Evolutionary conservation across 2,888 invertebrate species (phyloP).

Genomic region (Mythimna impura): DNA sequence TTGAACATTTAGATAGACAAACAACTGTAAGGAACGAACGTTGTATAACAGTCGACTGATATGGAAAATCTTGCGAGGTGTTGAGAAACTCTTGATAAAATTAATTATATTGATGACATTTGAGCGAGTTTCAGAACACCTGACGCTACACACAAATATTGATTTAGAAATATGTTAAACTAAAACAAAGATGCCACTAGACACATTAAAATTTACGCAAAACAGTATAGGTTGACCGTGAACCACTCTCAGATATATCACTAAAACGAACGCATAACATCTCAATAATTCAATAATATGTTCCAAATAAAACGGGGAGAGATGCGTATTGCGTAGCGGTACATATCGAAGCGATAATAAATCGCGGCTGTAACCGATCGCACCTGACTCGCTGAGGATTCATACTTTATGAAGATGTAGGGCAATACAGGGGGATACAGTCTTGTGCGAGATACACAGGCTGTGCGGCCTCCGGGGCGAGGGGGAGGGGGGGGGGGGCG

Average conservation of each 20-base stretch:
- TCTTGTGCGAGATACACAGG: conserved; percentile 55
- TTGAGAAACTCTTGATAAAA: conserved; percentile 46
- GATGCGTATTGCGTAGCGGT: conserved; percentile 66
- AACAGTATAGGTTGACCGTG: conserved; percentile 46
- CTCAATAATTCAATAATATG: conserved; percentile 82
- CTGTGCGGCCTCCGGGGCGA: conserved; percentile 51
- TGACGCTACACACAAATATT: conserved; percentile 30
- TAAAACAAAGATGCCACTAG: conserved; percentile 43
- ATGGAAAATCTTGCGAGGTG: not conserved
- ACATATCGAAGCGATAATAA: conserved; percentile 80
- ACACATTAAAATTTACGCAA: conserved; percentile 41
- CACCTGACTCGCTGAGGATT: conserved; percentile 86
- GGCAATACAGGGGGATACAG: conserved; percentile 56
- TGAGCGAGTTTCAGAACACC: conserved; percentile 42
- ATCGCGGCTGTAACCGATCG: conserved; percentile 82
- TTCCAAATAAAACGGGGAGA: conserved; percentile 73
- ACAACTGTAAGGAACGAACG: not conserved
- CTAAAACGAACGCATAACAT: conserved; percentile 37
- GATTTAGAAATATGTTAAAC: conserved; percentile 54
- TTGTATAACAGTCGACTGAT: not conserved
- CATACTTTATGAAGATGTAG: conserved; percentile 85
- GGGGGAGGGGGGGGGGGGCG: conserved; percentile 45
- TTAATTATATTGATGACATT: conserved; percentile 53
- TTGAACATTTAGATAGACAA: not conserved
- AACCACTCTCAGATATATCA: conserved; percentile 41